Percentiles rank a stretch among this genome's conserved stretches.
Evolutionary conservation across 1,140 invertebrate genomes (phyloP).

Genomic region (Eumeta japonica): DNA sequence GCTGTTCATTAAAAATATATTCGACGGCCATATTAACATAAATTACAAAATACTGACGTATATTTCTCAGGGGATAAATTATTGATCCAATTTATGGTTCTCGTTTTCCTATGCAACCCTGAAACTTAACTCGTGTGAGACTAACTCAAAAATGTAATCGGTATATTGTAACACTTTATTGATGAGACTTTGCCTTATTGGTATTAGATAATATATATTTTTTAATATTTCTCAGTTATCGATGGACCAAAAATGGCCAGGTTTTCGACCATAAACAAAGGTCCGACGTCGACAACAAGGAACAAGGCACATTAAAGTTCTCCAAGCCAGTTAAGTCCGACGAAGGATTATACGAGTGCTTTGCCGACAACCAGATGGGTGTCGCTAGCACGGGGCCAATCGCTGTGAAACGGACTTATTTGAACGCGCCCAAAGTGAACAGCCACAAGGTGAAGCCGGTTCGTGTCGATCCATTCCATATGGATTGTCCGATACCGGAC

Average conservation of each 20-base stretch:
- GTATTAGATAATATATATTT: no score
- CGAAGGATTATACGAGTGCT: slow-evolving; percentile 28
- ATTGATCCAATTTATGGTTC: no score
- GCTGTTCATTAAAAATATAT: no score
- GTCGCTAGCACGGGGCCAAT: slow-evolving; percentile 20
- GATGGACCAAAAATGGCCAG: slow-evolving; percentile 11
- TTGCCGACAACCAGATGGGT: slow-evolving; percentile 20
- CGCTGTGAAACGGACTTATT: slow-evolving; percentile 18
- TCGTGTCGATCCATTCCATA: slow-evolving; percentile 25
- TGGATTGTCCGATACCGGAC: slow-evolving; percentile 26
- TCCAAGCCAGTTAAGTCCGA: slow-evolving; percentile 15
- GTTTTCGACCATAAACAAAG: slow-evolving; percentile 12
- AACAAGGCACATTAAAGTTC: slow-evolving; percentile 27
- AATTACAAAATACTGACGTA: no score
- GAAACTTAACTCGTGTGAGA: no score
- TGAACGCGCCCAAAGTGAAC: slow-evolving; percentile 15
- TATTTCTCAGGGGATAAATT: no score
- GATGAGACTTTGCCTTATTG: no score
- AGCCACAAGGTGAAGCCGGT: slow-evolving; percentile 21
- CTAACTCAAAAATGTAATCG: no score
- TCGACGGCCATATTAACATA: no score
- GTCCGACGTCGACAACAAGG: no score
- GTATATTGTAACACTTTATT: no score
- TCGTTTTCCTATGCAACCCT: no score
- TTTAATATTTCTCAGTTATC: slow-evolving; percentile 2